Conservation (phyloP, 2,888 invertebrate genomes). For the Macropis europaea region DNA sequence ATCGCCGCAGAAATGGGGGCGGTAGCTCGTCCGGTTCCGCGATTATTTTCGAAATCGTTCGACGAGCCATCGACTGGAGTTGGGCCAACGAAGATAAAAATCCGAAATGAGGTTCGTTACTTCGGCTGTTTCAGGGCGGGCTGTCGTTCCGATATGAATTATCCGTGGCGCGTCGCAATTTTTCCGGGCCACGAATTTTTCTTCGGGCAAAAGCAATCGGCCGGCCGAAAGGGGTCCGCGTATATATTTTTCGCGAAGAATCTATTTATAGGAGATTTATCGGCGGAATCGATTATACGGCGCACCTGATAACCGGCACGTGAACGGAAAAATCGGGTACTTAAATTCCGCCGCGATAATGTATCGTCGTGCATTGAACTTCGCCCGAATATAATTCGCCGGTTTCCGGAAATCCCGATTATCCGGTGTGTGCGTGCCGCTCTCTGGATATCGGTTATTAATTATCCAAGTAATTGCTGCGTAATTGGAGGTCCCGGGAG, state of each 20-base stretch:
- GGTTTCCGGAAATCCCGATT: slow-evolving; percentile 58
- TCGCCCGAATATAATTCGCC: slow-evolving; percentile 47
- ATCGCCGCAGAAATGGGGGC: slow-evolving; percentile 25
- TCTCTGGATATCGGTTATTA: slow-evolving; percentile 70
- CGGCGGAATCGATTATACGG: background rate
- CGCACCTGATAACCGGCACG: slow-evolving; percentile 10
- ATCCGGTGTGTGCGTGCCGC: slow-evolving; percentile 50
- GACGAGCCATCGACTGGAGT: slow-evolving; percentile 32
- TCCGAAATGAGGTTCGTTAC: slow-evolving; percentile 48
- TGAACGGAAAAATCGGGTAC: slow-evolving; percentile 8
- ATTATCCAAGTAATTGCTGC: slow-evolving; percentile 71
- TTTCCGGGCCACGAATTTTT: too few relatives aligned
- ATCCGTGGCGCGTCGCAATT: too few relatives aligned
- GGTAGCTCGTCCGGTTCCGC: slow-evolving; percentile 17
- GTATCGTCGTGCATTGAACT: slow-evolving; percentile 28
- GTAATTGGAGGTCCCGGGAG: slow-evolving; percentile 65
- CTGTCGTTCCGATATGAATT: too few relatives aligned
- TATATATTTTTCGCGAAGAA: background rate
- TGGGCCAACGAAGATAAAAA: slow-evolving; percentile 50
- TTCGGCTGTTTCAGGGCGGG: too few relatives aligned
- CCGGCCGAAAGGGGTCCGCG: too few relatives aligned
- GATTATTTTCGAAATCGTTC: slow-evolving; percentile 35
- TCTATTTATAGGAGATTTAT: background rate
- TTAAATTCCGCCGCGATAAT: slow-evolving; percentile 37
- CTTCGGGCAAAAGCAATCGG: too few relatives aligned